Conservation (phyloP, 2,888 invertebrate genomes). For the Phlogophora meticulosa region DNA sequence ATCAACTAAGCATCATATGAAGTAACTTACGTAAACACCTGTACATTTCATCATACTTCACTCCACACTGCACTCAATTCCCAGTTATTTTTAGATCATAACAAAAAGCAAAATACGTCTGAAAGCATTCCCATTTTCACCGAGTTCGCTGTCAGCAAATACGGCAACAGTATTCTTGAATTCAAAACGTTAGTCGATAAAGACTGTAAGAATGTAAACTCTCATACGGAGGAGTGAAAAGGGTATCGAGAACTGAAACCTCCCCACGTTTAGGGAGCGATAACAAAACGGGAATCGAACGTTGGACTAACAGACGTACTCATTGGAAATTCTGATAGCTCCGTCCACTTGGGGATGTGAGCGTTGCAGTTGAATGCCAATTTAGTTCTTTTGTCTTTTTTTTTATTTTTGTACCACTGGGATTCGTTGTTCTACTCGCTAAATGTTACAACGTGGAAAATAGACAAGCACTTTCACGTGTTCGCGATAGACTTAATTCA, state of each 20-base stretch:
- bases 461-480: slow-evolving; percentile 20
- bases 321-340: slow-evolving; percentile 70
- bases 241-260: slow-evolving; percentile 54
- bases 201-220: slow-evolving; percentile 57
- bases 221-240: slow-evolving; percentile 48
- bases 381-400: slow-evolving; percentile 53
- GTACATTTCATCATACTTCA: neutral
- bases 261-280: slow-evolving; percentile 63
- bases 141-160: slow-evolving; percentile 52
- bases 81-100: slow-evolving; percentile 3
- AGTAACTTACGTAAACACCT: neutral
- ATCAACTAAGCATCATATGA: neutral
- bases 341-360: slow-evolving; percentile 63
- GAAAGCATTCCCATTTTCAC: slow-evolving; percentile 37
- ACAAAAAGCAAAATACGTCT: slow-evolving; percentile 21
- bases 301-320: slow-evolving; percentile 65
- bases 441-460: slow-evolving; percentile 45
- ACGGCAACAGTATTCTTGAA: slow-evolving; percentile 48
- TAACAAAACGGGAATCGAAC: slow-evolving; percentile 65
- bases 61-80: neutral
- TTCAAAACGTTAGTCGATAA: slow-evolving; percentile 54
- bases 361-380: slow-evolving; percentile 67
- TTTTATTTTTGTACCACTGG: slow-evolving; percentile 48
- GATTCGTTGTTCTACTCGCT: slow-evolving; percentile 51
- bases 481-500: slow-evolving; percentile 13